Base-by-base conservation (phyloP, 2,113 vertebrate genomes). In the Typhlomys cinereus region DNA sequence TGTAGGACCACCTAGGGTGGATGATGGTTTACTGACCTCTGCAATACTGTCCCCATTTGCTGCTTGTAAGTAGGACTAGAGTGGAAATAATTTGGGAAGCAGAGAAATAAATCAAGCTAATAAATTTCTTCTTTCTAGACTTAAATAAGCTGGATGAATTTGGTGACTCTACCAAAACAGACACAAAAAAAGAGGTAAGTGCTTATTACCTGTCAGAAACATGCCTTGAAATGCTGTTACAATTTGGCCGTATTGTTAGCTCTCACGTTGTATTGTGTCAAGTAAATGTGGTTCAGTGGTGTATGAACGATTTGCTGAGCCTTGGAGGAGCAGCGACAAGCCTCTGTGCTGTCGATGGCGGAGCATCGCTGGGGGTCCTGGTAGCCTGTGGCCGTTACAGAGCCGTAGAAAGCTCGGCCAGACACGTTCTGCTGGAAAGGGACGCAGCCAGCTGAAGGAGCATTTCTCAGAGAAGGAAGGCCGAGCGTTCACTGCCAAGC, bases 141-240 rank as follows among this genome's bases (percentile, higher is more conserved):
- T 97, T 99, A 95, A 98, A 98, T 90, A 97, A 98, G 62, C 91
- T 97, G 95, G 98, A 98, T 96, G 98, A 97, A 61, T 96, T 97
- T 91, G 98, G 96, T 92, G 92, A 96, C 4, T 95, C 97, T 96
- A 89, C 85, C 89, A 96, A 94, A 73, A 98, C 97, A 71, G 96
- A 97, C 89, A 85, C 85, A 25, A 61, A 67, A 52, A 67, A 83
- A 67, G 97, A 99, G 98, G 99, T 99, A 97, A 86, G 85, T 88
- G 39, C 34, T 36, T 73, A 4, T 79, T 87, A 92, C 17, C 41
- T 64, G 59, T 88, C 73, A 71, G 64, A 57, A 57, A 13, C 29
- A 2, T 59, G 1, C 20, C 44, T 44, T 64, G 57, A 61, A 52
- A 20, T 48, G 57, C 83, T 66, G 61, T 70, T 36, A 31, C 41